phyloP scores from a whole-genome alignment of 2,113 vertebrate genomes.

The Burhinus bistriatus region DNA sequence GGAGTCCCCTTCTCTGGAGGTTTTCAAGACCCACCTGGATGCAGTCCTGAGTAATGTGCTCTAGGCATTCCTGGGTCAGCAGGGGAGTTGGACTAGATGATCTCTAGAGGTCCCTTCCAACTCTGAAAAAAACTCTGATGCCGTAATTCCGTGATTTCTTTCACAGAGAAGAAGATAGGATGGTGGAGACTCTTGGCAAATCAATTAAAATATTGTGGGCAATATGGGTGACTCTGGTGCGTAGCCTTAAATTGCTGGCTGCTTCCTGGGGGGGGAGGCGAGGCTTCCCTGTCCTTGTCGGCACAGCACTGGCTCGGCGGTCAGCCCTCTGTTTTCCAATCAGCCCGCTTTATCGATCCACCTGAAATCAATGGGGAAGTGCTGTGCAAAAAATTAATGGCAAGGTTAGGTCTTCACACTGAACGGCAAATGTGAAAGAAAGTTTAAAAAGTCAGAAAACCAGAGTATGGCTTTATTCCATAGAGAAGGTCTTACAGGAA shows the following conservation, averaged over 20 bases:
- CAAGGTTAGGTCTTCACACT: not conserved
- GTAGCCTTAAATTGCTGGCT: not conserved
- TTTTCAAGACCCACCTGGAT: too few species aligned
- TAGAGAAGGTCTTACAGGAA: not conserved
- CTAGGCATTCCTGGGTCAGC: too few species aligned
- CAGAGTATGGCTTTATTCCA: not conserved
- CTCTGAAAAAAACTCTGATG: too few species aligned
- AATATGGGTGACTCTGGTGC: not conserved
- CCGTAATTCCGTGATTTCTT: not conserved
- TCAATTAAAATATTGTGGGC: not conserved
- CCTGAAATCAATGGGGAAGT: not conserved
- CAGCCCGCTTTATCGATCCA: not conserved
- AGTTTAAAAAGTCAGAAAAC: rapidly evolving
- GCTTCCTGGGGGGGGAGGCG: rapidly evolving
- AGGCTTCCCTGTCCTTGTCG: rapidly evolving
- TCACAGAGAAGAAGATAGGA: not conserved
- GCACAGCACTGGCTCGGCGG: rapidly evolving
- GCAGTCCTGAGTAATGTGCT: too few species aligned
- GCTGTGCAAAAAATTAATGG: not conserved
- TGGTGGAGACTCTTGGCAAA: not conserved
- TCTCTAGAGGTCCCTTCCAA: too few species aligned
- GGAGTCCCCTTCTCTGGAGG: too few species aligned
- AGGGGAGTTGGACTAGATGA: too few species aligned
- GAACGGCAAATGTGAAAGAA: not conserved
- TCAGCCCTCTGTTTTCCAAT: not conserved